These are phyloP conservation scores for Herpetotheres cachinnans DNA, from an alignment of 2,113 vertebrate species.

Conservation along the genomic window DNA sequence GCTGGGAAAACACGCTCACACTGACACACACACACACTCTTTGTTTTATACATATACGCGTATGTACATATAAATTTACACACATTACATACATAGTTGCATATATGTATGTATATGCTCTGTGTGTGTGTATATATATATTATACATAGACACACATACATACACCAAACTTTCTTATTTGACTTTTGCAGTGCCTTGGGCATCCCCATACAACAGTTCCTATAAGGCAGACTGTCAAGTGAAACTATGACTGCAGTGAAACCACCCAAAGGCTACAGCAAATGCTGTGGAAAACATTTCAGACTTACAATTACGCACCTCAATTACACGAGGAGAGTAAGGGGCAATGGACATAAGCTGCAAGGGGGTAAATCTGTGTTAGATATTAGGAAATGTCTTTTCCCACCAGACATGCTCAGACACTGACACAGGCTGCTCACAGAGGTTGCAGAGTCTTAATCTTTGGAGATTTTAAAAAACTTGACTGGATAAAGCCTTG, in stretches of 20 bases:
- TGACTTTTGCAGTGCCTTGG: background rate
- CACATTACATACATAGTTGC: accelerated
- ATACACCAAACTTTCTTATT: background rate
- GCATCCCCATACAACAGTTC: background rate
- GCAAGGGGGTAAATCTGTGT: background rate
- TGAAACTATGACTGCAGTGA: background rate
- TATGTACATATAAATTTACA: background rate
- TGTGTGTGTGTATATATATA: accelerated
- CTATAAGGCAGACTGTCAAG: background rate
- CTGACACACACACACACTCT: background rate
- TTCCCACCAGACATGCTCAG: background rate
- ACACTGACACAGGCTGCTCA: background rate
- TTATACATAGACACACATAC: background rate
- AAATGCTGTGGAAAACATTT: background rate
- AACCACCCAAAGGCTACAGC: background rate
- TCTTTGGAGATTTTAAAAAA: background rate
- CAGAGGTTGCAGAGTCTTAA: background rate
- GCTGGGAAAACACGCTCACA: background rate
- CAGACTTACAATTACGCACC: accelerated
- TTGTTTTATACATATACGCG: accelerated
- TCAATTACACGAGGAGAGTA: accelerated
- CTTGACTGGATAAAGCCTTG: background rate
- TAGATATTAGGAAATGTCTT: background rate
- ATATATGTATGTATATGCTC: no score
- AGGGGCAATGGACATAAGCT: background rate